Evolutionary conservation across 2,113 vertebrate genomes (phyloP).

Genomic region (Nothobranchius kuhntae): DNA sequence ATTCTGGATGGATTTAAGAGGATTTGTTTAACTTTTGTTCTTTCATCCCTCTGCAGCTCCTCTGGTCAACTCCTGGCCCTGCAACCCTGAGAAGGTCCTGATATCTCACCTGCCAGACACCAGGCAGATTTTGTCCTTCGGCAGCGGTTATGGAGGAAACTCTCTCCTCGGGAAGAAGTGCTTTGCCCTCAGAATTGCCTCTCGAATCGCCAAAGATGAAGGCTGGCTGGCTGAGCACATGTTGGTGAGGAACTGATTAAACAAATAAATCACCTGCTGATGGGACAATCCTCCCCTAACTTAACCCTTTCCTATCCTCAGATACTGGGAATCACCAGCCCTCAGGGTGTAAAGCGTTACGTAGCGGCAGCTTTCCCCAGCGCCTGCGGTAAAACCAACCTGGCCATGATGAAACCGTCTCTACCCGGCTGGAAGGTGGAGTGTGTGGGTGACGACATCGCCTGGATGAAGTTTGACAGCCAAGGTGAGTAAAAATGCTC

Average conservation of each 20-base stretch:
- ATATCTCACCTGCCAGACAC: slow-evolving; percentile 93
- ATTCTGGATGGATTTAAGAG: no score
- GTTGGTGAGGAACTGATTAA: slow-evolving; percentile 81
- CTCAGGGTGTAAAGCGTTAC: slow-evolving; percentile 92
- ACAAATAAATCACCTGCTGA: no score
- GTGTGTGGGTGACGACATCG: slow-evolving; percentile 96
- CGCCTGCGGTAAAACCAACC: slow-evolving; percentile 97
- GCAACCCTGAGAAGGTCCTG: slow-evolving; percentile 92
- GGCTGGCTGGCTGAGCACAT: slow-evolving; percentile 99
- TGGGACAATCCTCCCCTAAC: neutral
- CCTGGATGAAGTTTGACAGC: slow-evolving; percentile 98
- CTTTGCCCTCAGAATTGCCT: slow-evolving; percentile 95
- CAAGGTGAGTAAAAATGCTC: slow-evolving; percentile 81
- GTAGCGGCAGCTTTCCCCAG: slow-evolving; percentile 95
- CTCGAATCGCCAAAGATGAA: slow-evolving; percentile 94
- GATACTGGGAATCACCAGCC: slow-evolving; percentile 96
- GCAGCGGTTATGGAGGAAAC: slow-evolving; percentile 96
- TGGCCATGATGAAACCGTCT: slow-evolving; percentile 96
- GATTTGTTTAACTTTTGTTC: neutral
- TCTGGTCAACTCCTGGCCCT: slow-evolving; percentile 93
- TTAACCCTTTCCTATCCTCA: slow-evolving; percentile 44
- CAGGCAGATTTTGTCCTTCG: slow-evolving; percentile 93
- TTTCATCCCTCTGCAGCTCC: slow-evolving; percentile 81
- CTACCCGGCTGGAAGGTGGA: slow-evolving; percentile 95
- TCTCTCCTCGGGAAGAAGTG: slow-evolving; percentile 99